phyloP scores from a whole-genome alignment of 2,888 invertebrate species.

The Megamerina dolium region DNA sequence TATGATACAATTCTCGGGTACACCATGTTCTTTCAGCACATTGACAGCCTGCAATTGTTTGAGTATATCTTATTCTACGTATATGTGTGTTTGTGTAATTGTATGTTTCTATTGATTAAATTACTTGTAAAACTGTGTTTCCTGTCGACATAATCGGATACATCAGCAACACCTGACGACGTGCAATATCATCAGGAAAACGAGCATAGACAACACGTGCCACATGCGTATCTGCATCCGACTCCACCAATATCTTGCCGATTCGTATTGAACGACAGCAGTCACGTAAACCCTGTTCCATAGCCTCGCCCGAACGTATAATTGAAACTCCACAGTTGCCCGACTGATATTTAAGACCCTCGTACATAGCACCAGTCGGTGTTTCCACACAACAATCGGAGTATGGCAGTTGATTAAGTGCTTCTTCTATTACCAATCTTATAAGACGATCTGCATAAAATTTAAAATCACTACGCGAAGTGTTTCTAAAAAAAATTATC shows the following conservation, averaged over 20 bases:
- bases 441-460: constrained; percentile 98
- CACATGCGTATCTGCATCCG: constrained; percentile 92
- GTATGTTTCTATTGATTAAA: too few relatives aligned
- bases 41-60: constrained; percentile 73
- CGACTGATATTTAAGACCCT: constrained; percentile 90
- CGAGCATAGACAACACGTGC: constrained; percentile 96
- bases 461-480: constrained; percentile 91
- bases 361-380: constrained; percentile 79
- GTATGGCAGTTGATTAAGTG: constrained; percentile 89
- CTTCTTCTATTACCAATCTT: constrained; percentile 95
- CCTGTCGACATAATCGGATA: constrained; percentile 99
- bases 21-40: constrained; percentile 89
- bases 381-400: constrained; percentile 85
- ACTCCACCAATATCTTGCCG: constrained; percentile 96
- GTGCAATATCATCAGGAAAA: constrained; percentile 91
- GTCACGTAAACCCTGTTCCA: constrained; percentile 91
- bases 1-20: constrained; percentile 89
- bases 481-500: constrained; percentile 63
- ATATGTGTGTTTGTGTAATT: too few relatives aligned
- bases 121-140: constrained; percentile 80
- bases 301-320: constrained; percentile 90
- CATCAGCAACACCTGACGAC: constrained; percentile 86
- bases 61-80: too few relatives aligned
- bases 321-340: constrained; percentile 99
- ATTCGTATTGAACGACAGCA: constrained; percentile 98